Percentiles rank a stretch among this genome's conserved stretches.
Conservation (phyloP, 1,140 invertebrate genomes). For the Drosophila sechellia region DNA sequence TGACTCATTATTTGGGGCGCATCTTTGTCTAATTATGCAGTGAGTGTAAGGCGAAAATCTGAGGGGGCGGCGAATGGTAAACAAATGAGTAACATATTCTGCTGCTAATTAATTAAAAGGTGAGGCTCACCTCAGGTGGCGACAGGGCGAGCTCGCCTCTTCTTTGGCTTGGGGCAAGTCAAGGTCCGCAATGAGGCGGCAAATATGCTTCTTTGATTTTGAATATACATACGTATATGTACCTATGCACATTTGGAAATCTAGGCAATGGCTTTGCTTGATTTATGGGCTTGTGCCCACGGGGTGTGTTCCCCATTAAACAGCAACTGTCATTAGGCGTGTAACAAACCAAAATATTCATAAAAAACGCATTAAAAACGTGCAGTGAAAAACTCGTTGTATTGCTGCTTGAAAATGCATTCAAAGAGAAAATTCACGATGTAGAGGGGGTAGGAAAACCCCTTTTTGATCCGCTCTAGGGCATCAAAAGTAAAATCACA, state of each 20-base stretch:
- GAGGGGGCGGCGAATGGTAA: conserved; percentile 18
- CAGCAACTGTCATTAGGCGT: conserved; percentile 61
- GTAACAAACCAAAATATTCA: conserved; percentile 48
- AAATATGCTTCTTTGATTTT: conserved; percentile 38
- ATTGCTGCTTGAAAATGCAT: conserved; percentile 63
- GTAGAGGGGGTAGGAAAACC: conserved; percentile 19
- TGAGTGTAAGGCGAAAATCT: conserved; percentile 12
- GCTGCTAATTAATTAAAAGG: conserved; percentile 53
- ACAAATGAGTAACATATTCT: conserved; percentile 31
- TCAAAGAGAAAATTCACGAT: conserved; percentile 13
- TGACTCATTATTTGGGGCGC: conserved; percentile 42
- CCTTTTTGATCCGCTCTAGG: conserved; percentile 34
- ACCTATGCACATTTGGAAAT: conserved; percentile 22
- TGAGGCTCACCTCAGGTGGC: conserved; percentile 37
- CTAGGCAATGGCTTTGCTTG: conserved; percentile 39
- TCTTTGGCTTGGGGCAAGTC: conserved; percentile 29
- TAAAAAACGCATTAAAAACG: conserved; percentile 60
- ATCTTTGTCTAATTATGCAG: conserved; percentile 49
- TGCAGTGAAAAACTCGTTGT: conserved; percentile 32
- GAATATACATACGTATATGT: neutral
- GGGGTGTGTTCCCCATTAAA: conserved; percentile 48
- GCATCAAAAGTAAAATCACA: conserved; percentile 35
- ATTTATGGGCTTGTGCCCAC: conserved; percentile 31
- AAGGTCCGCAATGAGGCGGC: conserved; percentile 42
- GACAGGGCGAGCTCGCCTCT: conserved; percentile 38